A percentile compares a stretch with the other conserved stretches of the same genome.
Evolutionary conservation across 2,888 invertebrate species (phyloP).

Genomic region (Zygothrica quintamaculata): DNA sequence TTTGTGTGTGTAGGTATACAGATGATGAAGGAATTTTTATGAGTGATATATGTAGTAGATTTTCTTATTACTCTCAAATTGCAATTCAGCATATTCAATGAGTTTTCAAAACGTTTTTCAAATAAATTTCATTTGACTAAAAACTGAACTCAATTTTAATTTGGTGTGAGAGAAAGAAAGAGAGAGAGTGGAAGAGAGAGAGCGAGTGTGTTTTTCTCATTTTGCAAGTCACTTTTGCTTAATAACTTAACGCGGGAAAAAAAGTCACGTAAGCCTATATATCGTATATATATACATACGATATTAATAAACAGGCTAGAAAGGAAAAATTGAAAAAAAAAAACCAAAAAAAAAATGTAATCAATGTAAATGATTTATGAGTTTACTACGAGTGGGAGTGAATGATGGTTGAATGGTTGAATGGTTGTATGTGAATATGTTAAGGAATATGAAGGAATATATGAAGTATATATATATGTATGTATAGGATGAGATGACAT

Average conservation of each 20-base stretch:
- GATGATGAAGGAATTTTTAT: background rate
- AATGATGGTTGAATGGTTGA: slow-evolving; percentile 11
- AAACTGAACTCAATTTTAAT: slow-evolving; percentile 13
- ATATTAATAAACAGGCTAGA: slow-evolving; percentile 36
- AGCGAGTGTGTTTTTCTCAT: background rate
- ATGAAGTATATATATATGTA: slow-evolving; percentile 24
- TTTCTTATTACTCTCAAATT: slow-evolving; percentile 9
- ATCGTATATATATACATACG: slow-evolving; percentile 18
- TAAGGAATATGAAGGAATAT: slow-evolving; percentile 18
- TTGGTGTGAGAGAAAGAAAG: no score
- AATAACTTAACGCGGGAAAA: slow-evolving; percentile 39
- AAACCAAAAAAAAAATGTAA: slow-evolving; percentile 51
- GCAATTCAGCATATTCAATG: slow-evolving; percentile 50
- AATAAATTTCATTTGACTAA: slow-evolving; percentile 8
- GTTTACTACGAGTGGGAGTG: slow-evolving; percentile 24
- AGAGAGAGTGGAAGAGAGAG: background rate
- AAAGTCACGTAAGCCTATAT: slow-evolving; percentile 32
- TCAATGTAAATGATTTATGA: slow-evolving; percentile 65
- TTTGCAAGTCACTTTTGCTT: slow-evolving; percentile 50
- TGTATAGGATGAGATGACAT: slow-evolving; percentile 50
- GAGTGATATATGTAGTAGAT: background rate
- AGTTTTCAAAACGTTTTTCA: slow-evolving; percentile 8
- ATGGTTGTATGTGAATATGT: slow-evolving; percentile 21
- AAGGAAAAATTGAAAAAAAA: slow-evolving; percentile 47
- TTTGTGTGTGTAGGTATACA: slow-evolving; percentile 8